phyloP scores from a whole-genome alignment of 35 echinoderm and acorn worm species.

The Heliocidaris tuberculata region DNA sequence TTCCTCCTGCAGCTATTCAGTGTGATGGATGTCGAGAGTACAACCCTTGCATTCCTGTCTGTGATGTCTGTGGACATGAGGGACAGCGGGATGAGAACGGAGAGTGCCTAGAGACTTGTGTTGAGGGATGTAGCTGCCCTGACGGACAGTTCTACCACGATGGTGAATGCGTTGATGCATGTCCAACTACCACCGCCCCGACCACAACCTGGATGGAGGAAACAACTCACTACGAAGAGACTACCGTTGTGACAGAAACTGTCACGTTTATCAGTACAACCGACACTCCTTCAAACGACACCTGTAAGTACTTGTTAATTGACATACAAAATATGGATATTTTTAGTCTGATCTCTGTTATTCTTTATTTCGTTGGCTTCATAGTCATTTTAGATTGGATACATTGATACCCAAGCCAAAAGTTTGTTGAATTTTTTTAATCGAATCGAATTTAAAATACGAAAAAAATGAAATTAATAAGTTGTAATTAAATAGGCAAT shows the following conservation, averaged over 20 bases:
- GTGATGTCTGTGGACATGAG: slow-evolving; percentile 55
- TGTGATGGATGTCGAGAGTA: slow-evolving; percentile 79
- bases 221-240: too few species aligned
- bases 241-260: too few species aligned
- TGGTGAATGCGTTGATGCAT: slow-evolving; percentile 77
- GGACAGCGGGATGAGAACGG: slow-evolving; percentile 43
- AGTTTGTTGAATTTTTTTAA: too few species aligned
- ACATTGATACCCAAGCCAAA: too few species aligned
- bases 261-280: too few species aligned
- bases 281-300: not conserved
- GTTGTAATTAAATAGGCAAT: too few species aligned
- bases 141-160: slow-evolving; percentile 53
- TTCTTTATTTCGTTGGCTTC: too few species aligned
- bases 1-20: slow-evolving; percentile 66
- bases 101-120: slow-evolving; percentile 73
- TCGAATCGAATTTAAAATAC: too few species aligned
- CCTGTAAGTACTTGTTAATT: not conserved
- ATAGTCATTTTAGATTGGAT: too few species aligned
- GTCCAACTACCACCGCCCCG: slow-evolving; percentile 25
- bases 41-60: slow-evolving; percentile 77
- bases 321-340: too few species aligned
- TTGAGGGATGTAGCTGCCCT: slow-evolving; percentile 84
- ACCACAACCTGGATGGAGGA: slow-evolving; percentile 45
- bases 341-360: too few species aligned
- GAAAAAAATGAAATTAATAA: too few species aligned